Base-by-base conservation (phyloP, 2,888 invertebrate species). In the Tinea trinotella region DNA sequence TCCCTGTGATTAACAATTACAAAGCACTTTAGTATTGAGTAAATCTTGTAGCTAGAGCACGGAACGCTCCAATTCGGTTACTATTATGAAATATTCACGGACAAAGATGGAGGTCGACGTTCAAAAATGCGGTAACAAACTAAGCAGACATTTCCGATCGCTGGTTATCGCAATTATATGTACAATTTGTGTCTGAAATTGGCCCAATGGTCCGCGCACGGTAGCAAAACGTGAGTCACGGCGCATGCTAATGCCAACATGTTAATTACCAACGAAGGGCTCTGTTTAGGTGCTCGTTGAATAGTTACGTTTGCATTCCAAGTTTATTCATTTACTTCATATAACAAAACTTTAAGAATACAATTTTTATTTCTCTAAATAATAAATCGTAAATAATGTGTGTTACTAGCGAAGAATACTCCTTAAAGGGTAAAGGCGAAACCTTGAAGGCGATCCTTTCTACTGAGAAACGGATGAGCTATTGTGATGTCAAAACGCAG, bases 191-290 rank as follows among this genome's bases (percentile, higher is more conserved):
- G 34, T 18, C 30, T 2, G n/a, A 30, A 15, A 13, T 17, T 34
- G 40, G 20, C 18, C 44, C 34, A 18, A 34, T 18, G 12, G 56
- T 49, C 57, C 61, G 65, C 64, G 66, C 62, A 66, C 72, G 63
- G 71, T 67, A 71, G 74, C 67, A 60, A 59, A 59, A 69, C 75
- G 76, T 75, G 76, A 76, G 62, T 76, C 76, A 75, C 72, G 73
- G 60, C 59, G 62, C 58, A 60, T 57, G 59, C 56, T 59, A 64
- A 66, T 66, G 64, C 67, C 68, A 65, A 71, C 73, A 72, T 71
- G 74, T 70, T 74, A 75, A 76, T 76, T 74, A 72, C 65, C 55
- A 63, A 62, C 36, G 48, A 55, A 13, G 24, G 13, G 46, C n/a
- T 17, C 19, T 46, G 19, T 17, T 46, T 18, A 46, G 46, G 46